These are phyloP conservation scores for Hydrolagus affinis DNA, from an alignment of 2,113 vertebrate species.

Conservation along the genomic window DNA sequence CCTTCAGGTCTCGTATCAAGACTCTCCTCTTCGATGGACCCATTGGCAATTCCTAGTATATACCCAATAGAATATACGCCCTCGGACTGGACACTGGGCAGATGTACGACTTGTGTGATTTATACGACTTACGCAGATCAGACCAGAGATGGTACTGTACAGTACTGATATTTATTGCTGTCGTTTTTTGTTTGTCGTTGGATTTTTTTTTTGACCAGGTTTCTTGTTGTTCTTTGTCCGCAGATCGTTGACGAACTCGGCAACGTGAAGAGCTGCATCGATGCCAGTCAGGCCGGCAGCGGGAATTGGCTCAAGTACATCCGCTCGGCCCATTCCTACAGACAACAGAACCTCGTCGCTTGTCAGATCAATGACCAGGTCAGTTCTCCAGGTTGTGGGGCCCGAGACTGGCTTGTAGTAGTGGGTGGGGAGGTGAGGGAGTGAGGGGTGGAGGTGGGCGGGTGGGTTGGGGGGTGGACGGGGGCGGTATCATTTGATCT, in stretches of 20 bases:
- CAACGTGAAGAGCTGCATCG: slow-evolving; percentile 71
- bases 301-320: slow-evolving; percentile 91
- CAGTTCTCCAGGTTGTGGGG: slow-evolving; percentile 34
- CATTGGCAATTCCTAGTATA: too few relatives aligned
- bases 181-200: background rate
- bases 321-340: slow-evolving; percentile 70
- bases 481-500: rapidly evolving
- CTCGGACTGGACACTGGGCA: too few relatives aligned
- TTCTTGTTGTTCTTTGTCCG: background rate
- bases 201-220: background rate
- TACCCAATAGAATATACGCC: too few relatives aligned
- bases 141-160: too few relatives aligned
- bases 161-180: background rate
- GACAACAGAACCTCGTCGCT: slow-evolving; percentile 79
- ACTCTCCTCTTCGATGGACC: too few relatives aligned
- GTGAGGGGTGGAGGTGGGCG: too few relatives aligned
- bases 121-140: too few relatives aligned
- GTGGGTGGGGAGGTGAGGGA: too few relatives aligned
- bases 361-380: slow-evolving; percentile 89
- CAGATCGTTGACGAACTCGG: slow-evolving; percentile 82
- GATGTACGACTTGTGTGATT: too few relatives aligned
- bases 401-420: rapidly evolving
- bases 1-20: too few relatives aligned
- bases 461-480: rapidly evolving
- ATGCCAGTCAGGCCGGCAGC: slow-evolving; percentile 52